phyloP scores from a whole-genome alignment of 1,140 invertebrate species.

The Eriocheir sinensis region DNA sequence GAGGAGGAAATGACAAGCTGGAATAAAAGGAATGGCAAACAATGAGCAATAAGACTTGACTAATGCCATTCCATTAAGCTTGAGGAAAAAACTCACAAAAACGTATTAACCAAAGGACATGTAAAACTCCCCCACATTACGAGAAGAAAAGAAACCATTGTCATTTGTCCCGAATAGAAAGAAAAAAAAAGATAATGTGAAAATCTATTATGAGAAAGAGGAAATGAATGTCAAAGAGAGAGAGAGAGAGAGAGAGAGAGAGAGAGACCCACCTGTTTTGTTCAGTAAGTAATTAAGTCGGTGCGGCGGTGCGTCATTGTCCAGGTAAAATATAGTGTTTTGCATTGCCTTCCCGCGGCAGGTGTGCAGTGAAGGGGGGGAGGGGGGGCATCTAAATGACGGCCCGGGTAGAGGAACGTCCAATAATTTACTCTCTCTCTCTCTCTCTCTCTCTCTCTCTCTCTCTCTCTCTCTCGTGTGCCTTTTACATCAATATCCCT shows the following conservation, averaged over 20 bases:
- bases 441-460: conserved; percentile 12
- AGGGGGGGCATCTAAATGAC: neutral
- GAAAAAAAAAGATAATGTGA: no score
- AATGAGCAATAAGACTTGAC: neutral
- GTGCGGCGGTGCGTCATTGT: neutral
- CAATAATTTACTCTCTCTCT: neutral
- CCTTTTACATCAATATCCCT: no score
- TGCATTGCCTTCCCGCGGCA: neutral
- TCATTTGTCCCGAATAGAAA: no score
- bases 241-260: neutral
- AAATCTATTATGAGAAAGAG: no score
- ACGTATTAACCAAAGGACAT: no score
- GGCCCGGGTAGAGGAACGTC: neutral
- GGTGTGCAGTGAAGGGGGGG: no score
- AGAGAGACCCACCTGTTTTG: neutral
- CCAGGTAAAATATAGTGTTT: neutral
- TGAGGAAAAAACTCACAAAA: no score
- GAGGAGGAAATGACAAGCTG: neutral
- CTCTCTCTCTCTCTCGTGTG: neutral
- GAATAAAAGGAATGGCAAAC: neutral
- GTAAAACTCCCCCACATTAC: no score
- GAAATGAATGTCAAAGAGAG: neutral
- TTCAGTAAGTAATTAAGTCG: neutral
- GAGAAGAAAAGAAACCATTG: no score
- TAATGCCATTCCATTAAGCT: no score